Base-by-base conservation (phyloP, 1,140 invertebrate genomes). In the Mactra quadrangularis region DNA sequence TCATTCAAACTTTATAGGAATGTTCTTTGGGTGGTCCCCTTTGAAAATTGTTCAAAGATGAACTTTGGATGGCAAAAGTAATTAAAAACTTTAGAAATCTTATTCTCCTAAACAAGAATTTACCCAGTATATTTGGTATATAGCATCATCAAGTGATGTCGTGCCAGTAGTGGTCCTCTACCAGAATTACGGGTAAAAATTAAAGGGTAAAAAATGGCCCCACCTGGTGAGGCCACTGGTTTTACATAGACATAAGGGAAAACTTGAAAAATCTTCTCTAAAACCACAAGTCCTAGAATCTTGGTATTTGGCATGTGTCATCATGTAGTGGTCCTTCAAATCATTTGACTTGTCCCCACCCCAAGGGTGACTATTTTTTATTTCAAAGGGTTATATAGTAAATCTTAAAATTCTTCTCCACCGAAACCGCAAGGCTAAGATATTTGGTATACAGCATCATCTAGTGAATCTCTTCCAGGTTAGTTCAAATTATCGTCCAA, bases 51-150 rank as follows among this genome's bases (percentile, higher is more conserved):
- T 53, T 19, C 50, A 53, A 53, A 53, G 50, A 53, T 53, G 17
- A n/a, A 3, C 17, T 53, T 53, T 17, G 17, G 4, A 53, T 53
- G 19, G 50, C 50, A 53, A 53, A 17, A 7, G 3, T n/a, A 7
- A 53, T 17, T 17, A 53, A 53, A 53, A 53, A 53, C 50, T 53
- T 53, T 53, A 3, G 25, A 53, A 53, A 53, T 53, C 50, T 53
- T 53, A 17, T 53, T 53, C 3, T 53, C n/a, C n/a, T n/a, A n/a
- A n/a, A n/a, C n/a, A n/a, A n/a, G n/a, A n/a, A n/a, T n/a, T n/a
- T n/a, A n/a, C n/a, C n/a, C n/a, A n/a, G n/a, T n/a, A n/a, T n/a
- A n/a, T n/a, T n/a, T n/a, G n/a, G n/a, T n/a, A n/a, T n/a, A 53
- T 3, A 53, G 50, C 50, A 53, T 53, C 17, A 19, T 19, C 17